Evolutionary conservation across 2,888 invertebrate species (phyloP).

Genomic region (Amphipyra tragopoginis): DNA sequence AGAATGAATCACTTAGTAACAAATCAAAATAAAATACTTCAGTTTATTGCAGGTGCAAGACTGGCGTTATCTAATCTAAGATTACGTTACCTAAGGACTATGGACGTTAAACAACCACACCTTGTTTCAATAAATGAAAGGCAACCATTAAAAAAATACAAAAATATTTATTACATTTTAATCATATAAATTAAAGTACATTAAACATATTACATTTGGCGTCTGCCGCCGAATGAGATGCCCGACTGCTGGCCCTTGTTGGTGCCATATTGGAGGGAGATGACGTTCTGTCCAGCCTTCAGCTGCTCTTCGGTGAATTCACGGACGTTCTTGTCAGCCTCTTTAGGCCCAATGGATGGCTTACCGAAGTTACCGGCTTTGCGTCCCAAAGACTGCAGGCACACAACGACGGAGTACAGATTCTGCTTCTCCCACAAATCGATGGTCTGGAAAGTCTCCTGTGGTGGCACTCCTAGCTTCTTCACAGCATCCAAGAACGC

Average conservation of each 20-base stretch:
- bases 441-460: constrained; percentile 99
- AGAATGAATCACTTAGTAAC: constrained; percentile 12
- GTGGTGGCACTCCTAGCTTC: constrained; percentile 96
- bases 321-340: constrained; percentile 97
- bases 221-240: constrained; percentile 98
- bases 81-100: constrained; percentile 44
- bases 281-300: constrained; percentile 97
- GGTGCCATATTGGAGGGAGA: constrained; percentile 98
- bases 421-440: constrained; percentile 99
- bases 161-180: constrained; percentile 74
- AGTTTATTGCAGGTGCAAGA: constrained; percentile 30
- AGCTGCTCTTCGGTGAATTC: constrained; percentile 98
- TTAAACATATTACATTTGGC: constrained; percentile 95
- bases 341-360: constrained; percentile 98
- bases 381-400: constrained; percentile 97
- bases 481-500: constrained; percentile 96
- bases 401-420: constrained; percentile 98
- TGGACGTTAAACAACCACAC: constrained; percentile 60
- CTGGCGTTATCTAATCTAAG: constrained; percentile 51
- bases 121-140: constrained; percentile 61
- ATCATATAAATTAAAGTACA: constrained; percentile 62
- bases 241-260: constrained; percentile 99
- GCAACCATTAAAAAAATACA: constrained; percentile 67
- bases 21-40: constrained; percentile 13
- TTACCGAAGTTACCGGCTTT: constrained; percentile 96